These are phyloP conservation scores for Cavia porcellus DNA, from an alignment of 2,113 vertebrate genomes.

Conservation along the genomic window DNA sequence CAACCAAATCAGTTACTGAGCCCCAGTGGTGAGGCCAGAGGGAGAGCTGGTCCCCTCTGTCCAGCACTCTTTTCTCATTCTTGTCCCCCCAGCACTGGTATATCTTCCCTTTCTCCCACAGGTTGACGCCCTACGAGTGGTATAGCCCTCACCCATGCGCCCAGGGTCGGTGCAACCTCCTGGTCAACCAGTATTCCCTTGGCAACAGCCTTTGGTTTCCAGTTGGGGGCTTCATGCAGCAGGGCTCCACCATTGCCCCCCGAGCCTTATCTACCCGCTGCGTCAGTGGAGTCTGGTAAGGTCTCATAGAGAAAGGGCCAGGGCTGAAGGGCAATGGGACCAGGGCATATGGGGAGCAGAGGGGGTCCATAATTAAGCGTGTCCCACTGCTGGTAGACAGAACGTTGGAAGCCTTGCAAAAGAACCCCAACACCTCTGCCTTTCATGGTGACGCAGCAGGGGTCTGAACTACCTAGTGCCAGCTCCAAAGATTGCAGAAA, in stretches of 20 bases:
- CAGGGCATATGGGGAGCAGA: too few relatives aligned
- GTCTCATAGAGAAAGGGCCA: neutral
- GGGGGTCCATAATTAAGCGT: neutral
- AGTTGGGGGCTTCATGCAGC: constrained; percentile 99
- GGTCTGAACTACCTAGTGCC: too few relatives aligned
- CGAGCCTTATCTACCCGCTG: constrained; percentile 97
- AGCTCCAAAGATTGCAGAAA: neutral
- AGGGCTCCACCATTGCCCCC: constrained; percentile 97
- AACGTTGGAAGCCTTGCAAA: rapidly evolving
- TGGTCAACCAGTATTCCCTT: constrained; percentile 98
- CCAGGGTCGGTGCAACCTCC: constrained; percentile 95
- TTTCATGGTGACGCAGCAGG: neutral
- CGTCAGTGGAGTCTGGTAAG: constrained; percentile 99
- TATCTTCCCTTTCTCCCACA: constrained; percentile 77
- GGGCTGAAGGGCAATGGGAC: neutral
- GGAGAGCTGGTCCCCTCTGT: rapidly evolving
- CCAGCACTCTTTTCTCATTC: neutral
- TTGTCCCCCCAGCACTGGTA: neutral
- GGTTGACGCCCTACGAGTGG: constrained; percentile 98
- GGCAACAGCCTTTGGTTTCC: constrained; percentile 99
- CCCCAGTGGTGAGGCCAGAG: neutral
- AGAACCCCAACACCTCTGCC: neutral
- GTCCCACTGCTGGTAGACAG: neutral
- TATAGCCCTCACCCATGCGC: constrained; percentile 98
- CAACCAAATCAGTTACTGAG: neutral